These are phyloP conservation scores for Fragum sueziense DNA, from an alignment of 2,888 invertebrate genomes.

Conservation along the genomic window DNA sequence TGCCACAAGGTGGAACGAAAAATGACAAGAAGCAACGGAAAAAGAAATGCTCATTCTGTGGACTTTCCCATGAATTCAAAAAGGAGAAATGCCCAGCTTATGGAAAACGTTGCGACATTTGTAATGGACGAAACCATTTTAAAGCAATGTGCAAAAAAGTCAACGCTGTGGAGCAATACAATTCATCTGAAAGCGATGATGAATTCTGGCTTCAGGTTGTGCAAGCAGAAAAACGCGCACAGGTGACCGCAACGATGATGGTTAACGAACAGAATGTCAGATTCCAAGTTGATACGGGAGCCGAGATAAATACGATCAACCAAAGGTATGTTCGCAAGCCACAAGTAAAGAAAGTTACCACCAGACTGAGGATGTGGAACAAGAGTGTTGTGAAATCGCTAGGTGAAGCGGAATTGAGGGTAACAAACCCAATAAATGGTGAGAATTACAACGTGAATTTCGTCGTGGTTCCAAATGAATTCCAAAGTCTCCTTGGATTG, in stretches of 20 bases:
- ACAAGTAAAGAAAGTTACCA: neutral
- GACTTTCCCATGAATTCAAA: slow-evolving; percentile 42
- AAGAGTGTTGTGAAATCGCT: slow-evolving; percentile 25
- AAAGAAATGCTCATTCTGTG: slow-evolving; percentile 50
- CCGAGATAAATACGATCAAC: slow-evolving; percentile 35
- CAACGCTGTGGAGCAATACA: slow-evolving; percentile 1
- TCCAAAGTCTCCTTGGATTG: slow-evolving; percentile 22
- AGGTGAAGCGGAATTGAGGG: slow-evolving; percentile 15
- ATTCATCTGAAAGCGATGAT: neutral
- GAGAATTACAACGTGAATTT: slow-evolving; percentile 9
- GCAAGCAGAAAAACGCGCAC: neutral
- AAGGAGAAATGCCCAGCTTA: slow-evolving; percentile 60
- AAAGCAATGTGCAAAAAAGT: slow-evolving; percentile 34
- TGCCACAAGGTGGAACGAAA: neutral
- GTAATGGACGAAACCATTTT: slow-evolving; percentile 57
- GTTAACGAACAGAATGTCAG: slow-evolving; percentile 29
- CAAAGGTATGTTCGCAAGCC: neutral
- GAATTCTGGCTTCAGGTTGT: slow-evolving; percentile 15
- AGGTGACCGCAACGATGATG: slow-evolving; percentile 19
- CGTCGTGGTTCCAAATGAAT: slow-evolving; percentile 25
- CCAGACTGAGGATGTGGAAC: slow-evolving; percentile 34
- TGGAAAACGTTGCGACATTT: slow-evolving; percentile 53
- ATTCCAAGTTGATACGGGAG: slow-evolving; percentile 39
- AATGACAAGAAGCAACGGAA: neutral
- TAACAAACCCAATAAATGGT: slow-evolving; percentile 17